Conservation (phyloP, 2,113 vertebrate genomes). For the Spilogale gracilis region DNA sequence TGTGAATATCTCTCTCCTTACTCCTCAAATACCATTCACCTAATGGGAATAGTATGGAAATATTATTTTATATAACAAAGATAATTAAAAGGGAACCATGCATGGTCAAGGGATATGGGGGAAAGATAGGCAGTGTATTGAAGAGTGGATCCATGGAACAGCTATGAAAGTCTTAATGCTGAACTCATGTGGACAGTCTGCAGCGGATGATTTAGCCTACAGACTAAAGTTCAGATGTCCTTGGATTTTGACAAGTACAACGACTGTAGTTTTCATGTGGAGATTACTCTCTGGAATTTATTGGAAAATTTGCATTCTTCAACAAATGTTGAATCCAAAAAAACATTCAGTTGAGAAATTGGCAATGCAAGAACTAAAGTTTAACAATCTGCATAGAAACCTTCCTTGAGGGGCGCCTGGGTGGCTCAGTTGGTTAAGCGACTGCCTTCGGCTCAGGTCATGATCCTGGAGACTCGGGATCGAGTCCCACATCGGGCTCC, state of each 20-base stretch:
- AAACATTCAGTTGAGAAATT: background rate
- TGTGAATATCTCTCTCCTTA: background rate
- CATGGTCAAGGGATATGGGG: background rate
- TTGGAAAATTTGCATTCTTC: background rate
- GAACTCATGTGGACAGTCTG: background rate
- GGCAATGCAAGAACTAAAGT: background rate
- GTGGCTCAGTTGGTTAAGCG: too few relatives aligned
- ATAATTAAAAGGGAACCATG: background rate
- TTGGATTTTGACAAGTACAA: background rate
- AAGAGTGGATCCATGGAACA: background rate
- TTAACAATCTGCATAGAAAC: background rate
- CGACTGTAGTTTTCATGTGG: background rate
- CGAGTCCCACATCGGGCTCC: too few relatives aligned
- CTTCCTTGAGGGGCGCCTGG: background rate
- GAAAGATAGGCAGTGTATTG: background rate
- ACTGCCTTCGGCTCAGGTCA: too few relatives aligned
- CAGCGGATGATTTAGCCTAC: too few relatives aligned
- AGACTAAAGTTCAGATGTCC: background rate
- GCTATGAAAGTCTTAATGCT: background rate
- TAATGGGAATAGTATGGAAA: background rate
- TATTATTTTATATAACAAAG: background rate
- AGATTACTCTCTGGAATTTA: background rate
- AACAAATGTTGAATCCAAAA: background rate
- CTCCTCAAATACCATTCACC: background rate
- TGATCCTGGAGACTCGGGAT: too few relatives aligned